A percentile compares a stretch with the other conserved stretches of the same genome.
Conservation (phyloP, 2,113 vertebrate genomes). For the Suncus etruscus region DNA sequence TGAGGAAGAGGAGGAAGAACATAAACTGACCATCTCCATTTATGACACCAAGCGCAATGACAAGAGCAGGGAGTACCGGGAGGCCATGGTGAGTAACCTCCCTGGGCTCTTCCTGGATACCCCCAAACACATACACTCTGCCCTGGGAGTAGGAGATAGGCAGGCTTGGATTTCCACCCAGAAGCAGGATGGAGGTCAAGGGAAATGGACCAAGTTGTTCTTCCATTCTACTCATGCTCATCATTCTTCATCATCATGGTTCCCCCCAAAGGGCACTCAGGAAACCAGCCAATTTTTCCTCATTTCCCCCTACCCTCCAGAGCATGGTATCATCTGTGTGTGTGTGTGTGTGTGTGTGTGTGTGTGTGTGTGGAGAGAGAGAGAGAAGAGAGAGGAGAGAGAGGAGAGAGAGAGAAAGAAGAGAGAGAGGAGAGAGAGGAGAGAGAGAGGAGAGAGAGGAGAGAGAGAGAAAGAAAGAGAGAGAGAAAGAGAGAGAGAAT, state of each 20-base stretch:
- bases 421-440: too few relatives aligned
- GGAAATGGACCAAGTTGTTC: too few relatives aligned
- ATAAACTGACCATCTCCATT: slow-evolving; percentile 85
- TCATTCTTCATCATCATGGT: background rate
- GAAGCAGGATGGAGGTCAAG: too few relatives aligned
- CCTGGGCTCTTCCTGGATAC: background rate
- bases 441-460: background rate
- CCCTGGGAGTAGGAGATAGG: background rate
- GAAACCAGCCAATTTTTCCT: background rate
- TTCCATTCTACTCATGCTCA: too few relatives aligned
- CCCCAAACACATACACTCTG: background rate
- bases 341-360: too few relatives aligned
- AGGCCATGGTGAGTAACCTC: slow-evolving; percentile 86
- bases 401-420: background rate
- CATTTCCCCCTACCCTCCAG: background rate
- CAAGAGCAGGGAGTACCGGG: slow-evolving; percentile 77
- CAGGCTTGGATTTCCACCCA: accelerated
- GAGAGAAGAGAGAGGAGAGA: too few relatives aligned
- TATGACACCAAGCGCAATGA: slow-evolving; percentile 86
- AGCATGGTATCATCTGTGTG: background rate
- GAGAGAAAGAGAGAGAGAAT: background rate
- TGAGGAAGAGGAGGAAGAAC: slow-evolving; percentile 85
- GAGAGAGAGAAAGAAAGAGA: too few relatives aligned
- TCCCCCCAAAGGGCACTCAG: background rate
- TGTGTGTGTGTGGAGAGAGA: too few relatives aligned